phyloP scores from a whole-genome alignment of 1,140 invertebrate species.

The Doryteuthis pealeii region DNA sequence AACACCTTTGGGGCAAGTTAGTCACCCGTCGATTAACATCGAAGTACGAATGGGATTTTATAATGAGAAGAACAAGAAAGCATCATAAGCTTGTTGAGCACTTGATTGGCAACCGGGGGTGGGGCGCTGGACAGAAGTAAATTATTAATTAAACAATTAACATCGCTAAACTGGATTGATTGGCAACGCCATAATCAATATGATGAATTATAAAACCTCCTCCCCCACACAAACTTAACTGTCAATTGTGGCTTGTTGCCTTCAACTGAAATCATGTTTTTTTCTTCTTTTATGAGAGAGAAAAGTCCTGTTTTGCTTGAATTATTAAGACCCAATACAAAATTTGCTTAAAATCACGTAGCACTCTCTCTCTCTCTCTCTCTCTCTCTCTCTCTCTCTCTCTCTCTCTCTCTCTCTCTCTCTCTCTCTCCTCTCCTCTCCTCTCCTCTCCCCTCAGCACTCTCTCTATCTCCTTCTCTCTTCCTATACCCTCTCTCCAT shows the following conservation, averaged over 20 bases:
- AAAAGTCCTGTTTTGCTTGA: not conserved
- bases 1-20: no score
- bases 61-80: no score
- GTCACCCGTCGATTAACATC: no score
- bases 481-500: not conserved
- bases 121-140: no score
- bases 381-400: constrained; percentile 1
- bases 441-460: no score
- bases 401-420: constrained; percentile 1
- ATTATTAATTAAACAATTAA: no score
- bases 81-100: no score
- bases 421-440: not conserved
- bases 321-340: not conserved
- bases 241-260: no score
- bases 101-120: no score
- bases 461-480: not conserved
- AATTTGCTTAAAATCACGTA: not conserved
- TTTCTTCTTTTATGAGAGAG: not conserved
- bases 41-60: no score
- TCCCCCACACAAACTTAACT: not conserved
- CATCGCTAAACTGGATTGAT: no score
- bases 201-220: not conserved
- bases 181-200: not conserved
- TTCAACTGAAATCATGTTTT: not conserved
- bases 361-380: not conserved